Base-by-base conservation (phyloP, 2,888 invertebrate genomes). In the Phrixothrix hirtus region DNA sequence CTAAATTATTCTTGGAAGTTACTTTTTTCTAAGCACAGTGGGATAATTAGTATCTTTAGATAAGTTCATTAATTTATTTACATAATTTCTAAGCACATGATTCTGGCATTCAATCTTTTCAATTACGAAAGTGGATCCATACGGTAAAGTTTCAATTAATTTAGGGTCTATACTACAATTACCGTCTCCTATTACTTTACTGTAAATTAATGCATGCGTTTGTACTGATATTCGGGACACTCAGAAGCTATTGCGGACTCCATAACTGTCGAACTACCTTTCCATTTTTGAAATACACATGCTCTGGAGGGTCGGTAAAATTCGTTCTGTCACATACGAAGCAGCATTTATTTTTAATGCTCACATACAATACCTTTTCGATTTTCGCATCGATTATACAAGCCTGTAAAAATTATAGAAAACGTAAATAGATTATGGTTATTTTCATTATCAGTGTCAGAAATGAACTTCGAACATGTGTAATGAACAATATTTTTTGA, bases 111-210 rank as follows among this genome's bases (percentile, higher is more conserved):
- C 27, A 5, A 27, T 9, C 10, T 27, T 27, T 27, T 27, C 4
- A 10, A 27, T 27, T 9, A 27, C 10, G 3, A 27, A 27, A 10
- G 27, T 27, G 27, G 27, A 10, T 10, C 2, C 27, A 10, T 27
- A 27, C 10, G 27, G 27, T 27, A 7, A 9, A 27, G 27, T 27
- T 27, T 27, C n/a, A 7, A 27, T 27, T 27, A 27, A 9, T 2
- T 27, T 27, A 10, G n/a, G 27, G 10, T 27, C 9, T n/a, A 11
- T 11, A 9, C 27, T 4, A 27, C 27, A 10, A 27, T 27, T 9
- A 10, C 27, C 9, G 10, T 27, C 27, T 27, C 27, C 27, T 34
- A 34, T 34, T 10, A 34, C 34, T n/a, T 14, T 34, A n/a, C 16
- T n/a, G 15, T 34, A 34, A 15, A 34, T 13, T 7, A 34, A 34